Base-by-base conservation (phyloP, 2,797 vertebrate genomes). In the Notoglanidium macrostoma region DNA sequence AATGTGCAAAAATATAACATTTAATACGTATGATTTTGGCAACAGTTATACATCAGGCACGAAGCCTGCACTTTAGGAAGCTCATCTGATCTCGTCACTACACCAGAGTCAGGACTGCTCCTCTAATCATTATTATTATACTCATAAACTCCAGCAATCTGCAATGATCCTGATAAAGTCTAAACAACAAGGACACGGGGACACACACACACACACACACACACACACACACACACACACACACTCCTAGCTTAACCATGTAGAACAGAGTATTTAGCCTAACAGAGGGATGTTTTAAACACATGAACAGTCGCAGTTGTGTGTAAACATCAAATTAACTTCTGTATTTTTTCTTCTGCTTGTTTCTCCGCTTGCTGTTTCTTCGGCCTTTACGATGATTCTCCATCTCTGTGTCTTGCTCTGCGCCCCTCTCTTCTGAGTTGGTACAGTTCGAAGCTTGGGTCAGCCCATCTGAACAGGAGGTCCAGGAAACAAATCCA, bases 401-500 rank as follows among this genome's bases (percentile, higher is more conserved):
- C 17, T 83, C 54, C 54, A 9, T 17, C 83, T 74, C 51, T 5
- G 17, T n/a, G 17, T 61, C 55, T 32, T 65, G 65, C 44, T 85
- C 84, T 59, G 46, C 35, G 17, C 67, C 61, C 26, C 3, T 63
- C 46, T 59, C 54, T 32, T 40, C 78, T 23, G 46, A 68, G 44
- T 55, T 82, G 80, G 74, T 49, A 63, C 79, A 68, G n/a, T 78
- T 74, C 3, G 29, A 15, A 70, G 46, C 5, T 40, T 29, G 17
- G 46, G 2, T 29, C 35, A 57, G 83, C 2, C 7, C 44, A 10
- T 82, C 68, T 29, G 78, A 70, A 76, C 40, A 55, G 1, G 84
- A 84, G 10, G 51, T 87, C 90, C 90, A 68, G 11, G 86, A 57
- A 29, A 40, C 70, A 29, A 51, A 85, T 21, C 86, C 85, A 70